Evolutionary conservation across 2,113 vertebrate genomes (phyloP), one percentile per base, ranked within the genome.

Genomic region (Erythrocercus mccallii): DNA sequence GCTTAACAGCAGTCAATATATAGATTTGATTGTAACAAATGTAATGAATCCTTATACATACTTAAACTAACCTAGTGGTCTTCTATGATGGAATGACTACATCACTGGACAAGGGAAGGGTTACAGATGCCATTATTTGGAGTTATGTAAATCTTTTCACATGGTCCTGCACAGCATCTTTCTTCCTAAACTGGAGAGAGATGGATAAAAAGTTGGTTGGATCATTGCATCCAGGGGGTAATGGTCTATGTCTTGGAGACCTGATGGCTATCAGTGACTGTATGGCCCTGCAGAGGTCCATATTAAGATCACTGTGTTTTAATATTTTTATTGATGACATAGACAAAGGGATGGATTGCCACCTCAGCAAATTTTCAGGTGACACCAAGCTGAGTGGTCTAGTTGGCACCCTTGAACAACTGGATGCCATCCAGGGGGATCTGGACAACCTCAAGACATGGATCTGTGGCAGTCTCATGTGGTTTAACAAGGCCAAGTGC

Each of bases 381-480:
- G 20, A 47, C 45, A 38, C 9, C 12, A 38, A 60, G 5, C 7
- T 40, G n/a, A n/a, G n/a, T 30, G 24, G 16, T 31, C 61, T 21
- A 35, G 7, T 35, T 58, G 15, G 53, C 45, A 45, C 6, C 8
- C 20, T 66, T n/a, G 16, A 66, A 45, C 2, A 20, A 38, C 2
- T 23, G 16, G 28, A 53, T 74, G 30, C 20, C 11, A 17, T 53
- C n/a, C n/a, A 66, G 28, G 10, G 28, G 3, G 4, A 66, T 28
- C 8, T 51, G 28, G 13, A 28, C 6, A 24, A 72, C 15, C 20
- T 53, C 38, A 50, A 60, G 33, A n/a, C 11, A 3, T 6, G 9
- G 7, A 6, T 33, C 23, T 7, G 5, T 38, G 28, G 23, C 6
- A 68, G 11, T 53, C 16, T 51, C 16, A 53, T 24, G 16, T 0